Base-by-base conservation (phyloP, 2,113 vertebrate species). In the Tetrax tetrax region DNA sequence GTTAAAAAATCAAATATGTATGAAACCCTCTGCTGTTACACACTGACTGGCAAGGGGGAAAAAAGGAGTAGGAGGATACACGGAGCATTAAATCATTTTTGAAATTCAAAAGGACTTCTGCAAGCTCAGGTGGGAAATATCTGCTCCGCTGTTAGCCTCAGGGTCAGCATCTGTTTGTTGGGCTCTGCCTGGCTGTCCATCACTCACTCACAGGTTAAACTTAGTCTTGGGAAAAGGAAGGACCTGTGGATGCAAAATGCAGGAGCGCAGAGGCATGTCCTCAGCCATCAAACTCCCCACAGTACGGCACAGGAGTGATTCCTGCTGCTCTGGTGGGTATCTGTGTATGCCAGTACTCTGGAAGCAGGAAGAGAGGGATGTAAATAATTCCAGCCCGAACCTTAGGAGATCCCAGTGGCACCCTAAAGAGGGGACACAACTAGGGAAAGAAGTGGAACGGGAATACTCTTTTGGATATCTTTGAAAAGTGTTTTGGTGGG, bases 1-100 rank as follows among this genome's bases (percentile, higher is more conserved):
- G 91, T 35, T 68, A 68, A 88, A 93, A 92, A 87, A 82, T 61
- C 45, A 84, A 84, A 68, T n/a, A 50, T 17, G 82, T 51, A 89
- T 56, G 80, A 90, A 95, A 71, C n/a, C 29, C n/a, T 48, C 37
- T 66, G 90, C 69, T 91, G 56, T 70, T 48, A 64, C 80, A 66
- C 43, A 24, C 50, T 0, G 35, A 64, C 14, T 28, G 66, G 64
- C 47, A 20, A 86, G 61, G 48, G 12, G 27, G 3, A 2, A 6
- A 31, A 27, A 82, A 69, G 12, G 56, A 88, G 56, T 75, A 45
- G 89, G 93, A 93, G 74, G 72, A 80, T 82, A 90, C 23, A 6
- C 64, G n/a, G 4, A 35, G 76, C 69, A 33, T 57, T 51, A 48
- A 74, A 87, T 50, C 3, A 60, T 54, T 41, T 48, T 82, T 93